Conservation (phyloP, 2,797 vertebrate species). For the Balearica regulorum region DNA sequence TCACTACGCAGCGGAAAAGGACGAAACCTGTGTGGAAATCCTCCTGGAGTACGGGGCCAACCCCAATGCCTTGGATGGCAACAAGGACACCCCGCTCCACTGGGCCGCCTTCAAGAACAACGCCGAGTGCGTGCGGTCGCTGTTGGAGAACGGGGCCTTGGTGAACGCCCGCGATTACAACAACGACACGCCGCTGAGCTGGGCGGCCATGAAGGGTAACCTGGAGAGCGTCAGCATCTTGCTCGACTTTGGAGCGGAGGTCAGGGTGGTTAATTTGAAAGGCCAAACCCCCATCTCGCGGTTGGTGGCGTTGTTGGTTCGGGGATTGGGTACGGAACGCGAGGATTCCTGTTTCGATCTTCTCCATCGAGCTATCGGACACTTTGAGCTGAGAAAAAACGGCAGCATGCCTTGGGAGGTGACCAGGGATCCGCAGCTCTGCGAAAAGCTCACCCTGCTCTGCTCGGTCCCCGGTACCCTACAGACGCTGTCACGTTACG, state of each 20-base stretch:
- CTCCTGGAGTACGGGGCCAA: constrained; percentile 91
- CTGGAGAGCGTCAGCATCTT: constrained; percentile 92
- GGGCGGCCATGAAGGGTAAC: constrained; percentile 98
- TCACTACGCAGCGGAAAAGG: constrained; percentile 96
- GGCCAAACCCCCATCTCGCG: constrained; percentile 92
- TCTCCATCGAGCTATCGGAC: constrained; percentile 85
- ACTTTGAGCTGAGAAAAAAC: constrained; percentile 85
- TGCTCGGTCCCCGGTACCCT: constrained; percentile 85
- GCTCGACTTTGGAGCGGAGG: constrained; percentile 91
- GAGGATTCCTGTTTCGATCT: constrained; percentile 95
- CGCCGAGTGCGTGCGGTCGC: constrained; percentile 86
- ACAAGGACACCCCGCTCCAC: constrained; percentile 95
- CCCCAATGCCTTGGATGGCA: constrained; percentile 90
- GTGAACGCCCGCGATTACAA: constrained; percentile 93
- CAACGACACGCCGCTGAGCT: constrained; percentile 93
- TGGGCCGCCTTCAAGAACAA: constrained; percentile 98
- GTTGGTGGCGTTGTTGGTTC: constrained; percentile 87
- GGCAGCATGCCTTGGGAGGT: constrained; percentile 89
- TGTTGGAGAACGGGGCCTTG: constrained; percentile 88
- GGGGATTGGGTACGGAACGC: constrained; percentile 89
- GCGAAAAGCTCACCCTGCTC: constrained; percentile 83
- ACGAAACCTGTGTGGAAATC: constrained; percentile 92
- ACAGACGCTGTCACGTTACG: constrained; percentile 85
- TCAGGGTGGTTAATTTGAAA: constrained; percentile 89
- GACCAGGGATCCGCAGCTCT: constrained; percentile 87